Evolutionary conservation across 2,888 invertebrate species (phyloP), one percentile per base, ranked within the genome.

Genomic region (Agriotes lineatus): DNA sequence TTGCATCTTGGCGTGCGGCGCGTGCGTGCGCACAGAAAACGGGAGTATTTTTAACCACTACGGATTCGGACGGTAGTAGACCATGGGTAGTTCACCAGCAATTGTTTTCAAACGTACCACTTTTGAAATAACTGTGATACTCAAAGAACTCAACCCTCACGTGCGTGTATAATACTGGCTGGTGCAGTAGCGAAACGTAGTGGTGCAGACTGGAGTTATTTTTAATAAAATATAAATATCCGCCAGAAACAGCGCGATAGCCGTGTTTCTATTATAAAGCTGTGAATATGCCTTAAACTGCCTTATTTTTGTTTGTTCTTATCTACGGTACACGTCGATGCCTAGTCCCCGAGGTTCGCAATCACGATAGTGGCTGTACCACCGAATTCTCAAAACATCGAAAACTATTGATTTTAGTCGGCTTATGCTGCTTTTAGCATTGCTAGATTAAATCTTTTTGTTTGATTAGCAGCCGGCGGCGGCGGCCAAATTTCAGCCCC

Each of bases 211-310:
- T 42, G 57, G 16, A 64, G 64, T 54, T 69, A 69, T 69, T 69
- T 69, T 64, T 69, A 69, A 69, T 54, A 69, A 10, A 60, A 57
- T 65, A 67, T 37, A 52, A 61, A 68, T 39, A 58, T 69, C 44
- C 60, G 64, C 54, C 66, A 54, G 50, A 56, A 48, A 60, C 58
- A 42, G 62, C 37, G 64, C 39, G 59, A 68, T 54, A 56, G 57
- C 44, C 50, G 58, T 57, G 52, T 67, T 69, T 59, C 33, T 69
- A 50, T 66, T 69, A 64, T 60, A 69, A 61, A 63, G 69, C 58
- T 64, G 67, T 63, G 30, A 68, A 69, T 60, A 68, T 70, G 72
- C 74, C 71, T 74, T 72, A 74, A 70, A 69, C 69, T 74, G 74
- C 72, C 74, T 74, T 74, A 72, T 71, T 69, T 72, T 71, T 52